phyloP scores from a whole-genome alignment of 2,797 vertebrate species.

The Gymnothorax javanicus region DNA sequence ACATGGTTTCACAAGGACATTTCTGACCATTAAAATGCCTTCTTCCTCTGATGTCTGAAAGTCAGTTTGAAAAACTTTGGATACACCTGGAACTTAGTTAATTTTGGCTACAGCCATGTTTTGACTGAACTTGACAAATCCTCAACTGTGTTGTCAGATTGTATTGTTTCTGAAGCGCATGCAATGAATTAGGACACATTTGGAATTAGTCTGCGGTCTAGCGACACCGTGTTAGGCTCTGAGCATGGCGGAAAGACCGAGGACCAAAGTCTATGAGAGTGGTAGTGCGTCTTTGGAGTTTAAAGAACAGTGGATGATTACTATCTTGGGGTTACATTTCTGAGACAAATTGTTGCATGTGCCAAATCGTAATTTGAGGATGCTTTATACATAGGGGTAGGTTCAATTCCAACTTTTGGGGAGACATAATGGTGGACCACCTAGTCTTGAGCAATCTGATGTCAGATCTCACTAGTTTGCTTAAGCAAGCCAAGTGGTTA shows the following conservation, averaged over 20 bases:
- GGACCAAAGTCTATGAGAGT: not conserved
- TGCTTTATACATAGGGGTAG: no score
- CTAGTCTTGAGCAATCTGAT: no score
- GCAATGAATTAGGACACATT: constrained; percentile 17
- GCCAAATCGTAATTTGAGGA: not conserved
- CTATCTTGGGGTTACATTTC: not conserved
- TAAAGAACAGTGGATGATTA: not conserved
- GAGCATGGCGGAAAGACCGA: not conserved
- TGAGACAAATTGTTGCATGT: not conserved
- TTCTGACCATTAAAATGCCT: not conserved
- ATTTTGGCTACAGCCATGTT: not conserved
- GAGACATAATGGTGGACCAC: no score
- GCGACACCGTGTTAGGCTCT: not conserved
- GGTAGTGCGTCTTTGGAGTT: not conserved
- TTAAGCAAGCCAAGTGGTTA: no score
- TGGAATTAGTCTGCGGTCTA: not conserved
- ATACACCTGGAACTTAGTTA: not conserved
- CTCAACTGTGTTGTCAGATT: constrained; percentile 47
- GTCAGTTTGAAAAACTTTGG: no score
- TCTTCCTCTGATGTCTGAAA: not conserved
- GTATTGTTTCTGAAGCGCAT: constrained; percentile 35
- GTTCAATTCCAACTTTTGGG: no score
- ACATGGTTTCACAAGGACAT: not conserved
- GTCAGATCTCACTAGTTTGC: no score
- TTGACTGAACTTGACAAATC: constrained; percentile 38